Evolutionary conservation across 2,888 invertebrate genomes (phyloP).

Genomic region (Malacosoma neustria): DNA sequence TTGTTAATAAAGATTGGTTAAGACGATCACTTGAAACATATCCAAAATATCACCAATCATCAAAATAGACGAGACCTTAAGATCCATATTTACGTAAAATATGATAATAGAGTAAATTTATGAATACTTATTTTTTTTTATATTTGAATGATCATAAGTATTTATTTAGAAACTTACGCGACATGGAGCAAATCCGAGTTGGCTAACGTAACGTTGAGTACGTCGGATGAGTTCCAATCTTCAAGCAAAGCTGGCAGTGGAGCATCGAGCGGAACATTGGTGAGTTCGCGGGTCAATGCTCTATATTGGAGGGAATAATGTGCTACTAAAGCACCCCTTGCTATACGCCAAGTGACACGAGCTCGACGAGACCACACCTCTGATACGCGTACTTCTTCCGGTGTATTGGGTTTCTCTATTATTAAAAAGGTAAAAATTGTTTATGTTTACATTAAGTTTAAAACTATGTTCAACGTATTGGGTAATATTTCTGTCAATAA

Average conservation of each 20-base stretch:
- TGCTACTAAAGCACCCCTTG: conserved; percentile 54
- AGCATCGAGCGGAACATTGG: conserved; percentile 46
- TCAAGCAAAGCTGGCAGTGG: conserved; percentile 51
- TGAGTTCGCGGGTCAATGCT: conserved; percentile 42
- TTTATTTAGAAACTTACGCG: conserved; percentile 40
- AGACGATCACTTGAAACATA: too few relatives aligned
- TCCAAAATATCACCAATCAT: too few relatives aligned
- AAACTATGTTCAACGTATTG: too few relatives aligned
- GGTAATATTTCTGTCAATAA: too few relatives aligned
- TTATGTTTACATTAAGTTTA: too few relatives aligned
- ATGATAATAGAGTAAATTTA: too few relatives aligned
- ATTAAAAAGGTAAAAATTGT: conserved; percentile 2
- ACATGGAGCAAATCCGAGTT: conserved; percentile 61
- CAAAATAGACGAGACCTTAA: too few relatives aligned
- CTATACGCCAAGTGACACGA: conserved; percentile 56
- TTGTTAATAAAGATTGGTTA: too few relatives aligned
- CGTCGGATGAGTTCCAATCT: conserved; percentile 55
- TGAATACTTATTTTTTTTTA: not conserved
- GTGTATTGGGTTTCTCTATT: conserved; percentile 54
- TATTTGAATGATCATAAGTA: not conserved
- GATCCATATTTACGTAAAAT: too few relatives aligned
- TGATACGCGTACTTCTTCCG: conserved; percentile 62
- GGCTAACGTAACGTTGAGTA: conserved; percentile 55
- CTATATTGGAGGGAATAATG: conserved; percentile 62
- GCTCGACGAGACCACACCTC: conserved; percentile 64